Base-by-base conservation (phyloP, 23 tunicate genomes). In the Ascidia mentula region DNA sequence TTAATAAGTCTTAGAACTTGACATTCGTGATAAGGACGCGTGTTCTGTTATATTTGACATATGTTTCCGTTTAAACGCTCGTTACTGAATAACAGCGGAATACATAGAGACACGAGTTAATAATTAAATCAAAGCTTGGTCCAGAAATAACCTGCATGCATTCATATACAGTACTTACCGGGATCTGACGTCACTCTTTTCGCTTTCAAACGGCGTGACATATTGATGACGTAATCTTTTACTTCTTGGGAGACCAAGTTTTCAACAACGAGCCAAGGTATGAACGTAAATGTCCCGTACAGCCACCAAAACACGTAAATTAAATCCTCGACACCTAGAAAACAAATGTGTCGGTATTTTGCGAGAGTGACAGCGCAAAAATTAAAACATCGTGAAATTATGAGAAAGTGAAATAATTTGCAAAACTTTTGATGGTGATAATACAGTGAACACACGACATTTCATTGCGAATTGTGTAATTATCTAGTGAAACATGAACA, bases 201-300 rank as follows among this genome's bases (percentile, higher is more conserved):
- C 34, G 86, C 86, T 39, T 82, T 82, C 46, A 82, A 24, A 1
- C 79, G 32, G 17, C 59, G 40, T 13, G 86, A 28, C 86, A 82
- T 82, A 46, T 59, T 82, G 34, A 73, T 6, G 0, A 82, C 20
- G 22, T 20, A 36, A 15, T 82, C 72, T 34, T 36, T 42, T 12
- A 74, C 32, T 24, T 82, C 79, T 0, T 40, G 69, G 1, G 86
- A 37, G 15, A 73, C 34, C 6, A 82, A 18, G 35, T 32, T 40
- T 46, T 73, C 86, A 32, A 82, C 40, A 20, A 82, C 24, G 24
- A 38, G 35, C 86, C 86, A 82, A 18, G 86, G 86, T 4, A 82
- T 24, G 59, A 73, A 82, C 7, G 86, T 31, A 9, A 73, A 20
- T 4, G 73, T 38, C 12, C 86, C 79, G 46, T 6, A 73, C 9